Evolutionary conservation across 2,888 invertebrate genomes (phyloP), one percentile per base, ranked within the genome.

Genomic region (Acanthosoma haemorrhoidale): DNA sequence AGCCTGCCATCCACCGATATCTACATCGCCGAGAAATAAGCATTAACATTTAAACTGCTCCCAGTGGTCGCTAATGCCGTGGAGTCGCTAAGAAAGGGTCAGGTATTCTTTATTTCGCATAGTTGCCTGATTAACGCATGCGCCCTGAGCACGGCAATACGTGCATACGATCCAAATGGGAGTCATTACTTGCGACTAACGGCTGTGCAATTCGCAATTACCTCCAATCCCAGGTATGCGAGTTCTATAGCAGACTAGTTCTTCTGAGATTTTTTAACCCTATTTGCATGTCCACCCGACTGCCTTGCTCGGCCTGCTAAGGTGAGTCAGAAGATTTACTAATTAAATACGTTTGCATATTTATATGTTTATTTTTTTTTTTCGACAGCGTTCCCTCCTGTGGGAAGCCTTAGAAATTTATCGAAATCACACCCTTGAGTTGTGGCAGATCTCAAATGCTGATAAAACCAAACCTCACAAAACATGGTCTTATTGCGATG

Each of bases 21-120:
- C n/a, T n/a, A n/a, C n/a, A n/a, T n/a, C n/a, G n/a, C n/a, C n/a
- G n/a, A n/a, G n/a, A n/a, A n/a, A n/a, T n/a, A n/a, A n/a, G n/a
- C n/a, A n/a, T n/a, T n/a, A n/a, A n/a, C n/a, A n/a, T n/a, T n/a
- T n/a, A n/a, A n/a, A n/a, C n/a, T n/a, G n/a, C n/a, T n/a, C n/a
- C n/a, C n/a, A n/a, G n/a, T n/a, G n/a, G n/a, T n/a, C n/a, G n/a
- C n/a, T n/a, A n/a, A n/a, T n/a, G n/a, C n/a, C n/a, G n/a, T n/a
- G n/a, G n/a, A n/a, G n/a, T n/a, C n/a, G n/a, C n/a, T n/a, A n/a
- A n/a, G n/a, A n/a, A n/a, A n/a, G n/a, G 5, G 51, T 13, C 5
- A 51, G n/a, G 51, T 25, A 51, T 51, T 51, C 25, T 51, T 51
- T 29, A 51, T 51, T 51, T 51, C n/a, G n/a, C n/a, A n/a, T n/a